These are phyloP conservation scores for Chaetophractus vellerosus DNA, from an alignment of 2,797 vertebrate species.

Conservation along the genomic window DNA sequence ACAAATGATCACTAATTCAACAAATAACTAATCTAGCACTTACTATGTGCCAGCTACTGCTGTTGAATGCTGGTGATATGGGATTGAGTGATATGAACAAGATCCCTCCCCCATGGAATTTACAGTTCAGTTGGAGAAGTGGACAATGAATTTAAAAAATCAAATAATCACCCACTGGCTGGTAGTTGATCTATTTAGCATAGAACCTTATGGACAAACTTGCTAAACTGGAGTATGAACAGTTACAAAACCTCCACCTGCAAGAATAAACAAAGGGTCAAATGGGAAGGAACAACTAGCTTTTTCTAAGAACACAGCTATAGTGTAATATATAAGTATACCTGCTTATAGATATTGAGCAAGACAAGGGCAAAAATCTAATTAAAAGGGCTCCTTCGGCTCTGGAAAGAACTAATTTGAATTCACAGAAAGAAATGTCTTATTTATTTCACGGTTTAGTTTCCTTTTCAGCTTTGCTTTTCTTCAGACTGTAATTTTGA, in stretches of 20 bases:
- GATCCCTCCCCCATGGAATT: neutral
- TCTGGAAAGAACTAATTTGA: conserved; percentile 62
- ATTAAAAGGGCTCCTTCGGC: conserved; percentile 23
- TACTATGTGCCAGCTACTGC: neutral
- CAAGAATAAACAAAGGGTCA: conserved; percentile 45
- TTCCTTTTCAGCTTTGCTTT: conserved; percentile 62
- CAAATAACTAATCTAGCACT: neutral
- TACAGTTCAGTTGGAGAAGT: neutral
- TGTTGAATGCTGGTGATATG: neutral
- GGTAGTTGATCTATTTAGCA: conserved; percentile 47
- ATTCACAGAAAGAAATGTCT: conserved; percentile 63
- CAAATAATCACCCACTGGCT: conserved; percentile 30
- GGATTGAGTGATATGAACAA: neutral
- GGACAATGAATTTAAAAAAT: conserved; percentile 36
- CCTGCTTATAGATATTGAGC: conserved; percentile 21
- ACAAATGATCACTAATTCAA: neutral
- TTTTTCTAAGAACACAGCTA: neutral
- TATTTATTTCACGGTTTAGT: conserved; percentile 64
- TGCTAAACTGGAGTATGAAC: conserved; percentile 72
- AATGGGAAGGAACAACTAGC: conserved; percentile 23
- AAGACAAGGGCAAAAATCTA: conserved; percentile 38
- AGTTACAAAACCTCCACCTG: conserved; percentile 39
- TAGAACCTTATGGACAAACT: conserved; percentile 63
- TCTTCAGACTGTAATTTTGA: conserved; percentile 65
- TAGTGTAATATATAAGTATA: neutral